phyloP scores from a whole-genome alignment of 2,797 vertebrate genomes.

The Acrossocheilus wenchowensis region DNA sequence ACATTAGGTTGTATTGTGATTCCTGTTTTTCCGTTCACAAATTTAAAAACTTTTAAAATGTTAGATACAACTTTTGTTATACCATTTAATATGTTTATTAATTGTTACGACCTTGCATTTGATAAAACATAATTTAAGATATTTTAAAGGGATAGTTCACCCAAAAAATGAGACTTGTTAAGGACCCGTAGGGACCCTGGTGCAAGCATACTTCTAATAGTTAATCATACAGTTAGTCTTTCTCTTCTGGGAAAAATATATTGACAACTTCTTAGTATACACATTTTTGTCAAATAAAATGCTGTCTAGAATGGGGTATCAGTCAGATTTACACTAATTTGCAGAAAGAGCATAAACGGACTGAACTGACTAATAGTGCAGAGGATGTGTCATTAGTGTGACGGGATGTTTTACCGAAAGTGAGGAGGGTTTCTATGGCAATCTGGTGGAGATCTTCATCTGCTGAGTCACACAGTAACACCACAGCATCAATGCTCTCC shows the following conservation, averaged over 20 bases:
- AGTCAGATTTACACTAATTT: neutral
- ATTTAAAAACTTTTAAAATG: neutral
- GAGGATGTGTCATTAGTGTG: neutral
- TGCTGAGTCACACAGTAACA: constrained; percentile 88
- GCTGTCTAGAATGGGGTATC: neutral
- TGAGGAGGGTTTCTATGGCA: constrained; percentile 91
- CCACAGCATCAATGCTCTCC: constrained; percentile 90
- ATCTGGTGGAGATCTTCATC: constrained; percentile 90
- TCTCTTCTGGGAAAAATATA: neutral
- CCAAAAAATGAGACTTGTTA: neutral
- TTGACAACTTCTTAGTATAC: neutral
- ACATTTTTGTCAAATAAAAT: neutral
- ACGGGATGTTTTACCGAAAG: constrained; percentile 82
- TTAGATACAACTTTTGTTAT: neutral
- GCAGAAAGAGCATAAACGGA: neutral
- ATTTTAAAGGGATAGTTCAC: neutral
- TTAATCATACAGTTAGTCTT: neutral
- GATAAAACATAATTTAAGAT: neutral
- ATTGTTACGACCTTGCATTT: neutral
- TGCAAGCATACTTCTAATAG: neutral
- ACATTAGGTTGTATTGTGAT: too few relatives aligned
- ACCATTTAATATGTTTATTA: neutral
- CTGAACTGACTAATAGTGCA: constrained; percentile 3
- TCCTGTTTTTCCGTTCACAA: too few relatives aligned
- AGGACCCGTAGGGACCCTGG: neutral